phyloP scores from a whole-genome alignment of 2,113 vertebrate species.

The Stigmatopora argus region DNA sequence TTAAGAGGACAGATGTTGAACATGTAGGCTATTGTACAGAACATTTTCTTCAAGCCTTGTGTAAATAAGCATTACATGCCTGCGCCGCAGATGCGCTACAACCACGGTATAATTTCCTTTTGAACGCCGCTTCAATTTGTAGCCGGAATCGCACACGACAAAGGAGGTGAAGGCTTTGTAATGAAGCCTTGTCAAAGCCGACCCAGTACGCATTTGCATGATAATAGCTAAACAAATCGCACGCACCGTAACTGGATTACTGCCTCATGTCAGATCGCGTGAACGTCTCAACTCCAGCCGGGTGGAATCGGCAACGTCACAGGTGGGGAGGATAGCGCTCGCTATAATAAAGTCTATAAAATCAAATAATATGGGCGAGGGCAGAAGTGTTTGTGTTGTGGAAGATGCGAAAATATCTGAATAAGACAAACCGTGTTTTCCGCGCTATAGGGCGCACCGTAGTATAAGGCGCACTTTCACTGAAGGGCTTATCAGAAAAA shows the following conservation, averaged over 20 bases:
- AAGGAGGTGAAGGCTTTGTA: constrained; percentile 21
- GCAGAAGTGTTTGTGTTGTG: no score
- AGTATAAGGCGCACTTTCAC: no score
- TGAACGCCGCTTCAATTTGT: constrained; percentile 21
- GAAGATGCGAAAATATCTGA: no score
- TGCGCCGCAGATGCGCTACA: background rate
- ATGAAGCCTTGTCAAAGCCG: constrained; percentile 40
- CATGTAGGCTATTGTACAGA: background rate
- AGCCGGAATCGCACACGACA: constrained; percentile 28
- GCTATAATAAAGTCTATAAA: no score
- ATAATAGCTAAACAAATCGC: constrained; percentile 46
- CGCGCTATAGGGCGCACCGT: no score
- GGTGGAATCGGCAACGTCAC: background rate
- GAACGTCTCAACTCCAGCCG: constrained; percentile 24
- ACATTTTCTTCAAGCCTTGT: background rate
- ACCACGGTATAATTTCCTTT: constrained; percentile 27
- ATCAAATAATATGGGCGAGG: no score
- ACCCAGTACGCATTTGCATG: constrained; percentile 40
- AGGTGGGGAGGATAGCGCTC: background rate
- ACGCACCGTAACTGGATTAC: constrained; percentile 41
- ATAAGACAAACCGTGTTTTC: no score
- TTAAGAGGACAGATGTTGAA: constrained; percentile 17
- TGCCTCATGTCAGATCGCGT: constrained; percentile 20
- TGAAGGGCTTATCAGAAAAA: no score
- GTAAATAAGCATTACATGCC: background rate